Conservation (phyloP, 2,113 vertebrate species). For the Talpa occidentalis region DNA sequence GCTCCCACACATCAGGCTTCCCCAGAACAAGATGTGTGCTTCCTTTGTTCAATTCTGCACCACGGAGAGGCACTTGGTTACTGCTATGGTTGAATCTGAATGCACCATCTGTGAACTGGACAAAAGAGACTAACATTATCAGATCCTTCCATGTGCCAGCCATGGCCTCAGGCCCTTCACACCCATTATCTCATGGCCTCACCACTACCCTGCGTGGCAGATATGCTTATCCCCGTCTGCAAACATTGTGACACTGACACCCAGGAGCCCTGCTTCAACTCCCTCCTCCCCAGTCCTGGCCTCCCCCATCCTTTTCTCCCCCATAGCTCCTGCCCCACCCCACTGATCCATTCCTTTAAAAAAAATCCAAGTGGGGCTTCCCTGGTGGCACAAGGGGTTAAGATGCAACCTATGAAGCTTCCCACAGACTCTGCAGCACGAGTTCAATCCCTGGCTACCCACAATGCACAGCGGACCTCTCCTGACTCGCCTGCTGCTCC, state of each 20-base stretch:
- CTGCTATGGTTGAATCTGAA: conserved; percentile 17
- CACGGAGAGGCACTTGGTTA: not conserved
- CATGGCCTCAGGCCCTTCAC: conserved; percentile 28
- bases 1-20: not conserved
- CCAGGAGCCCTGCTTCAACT: not conserved
- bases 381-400: too few species aligned
- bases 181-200: conserved; percentile 54
- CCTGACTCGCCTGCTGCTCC: too few species aligned
- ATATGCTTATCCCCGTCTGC: conserved; percentile 53
- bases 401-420: too few species aligned
- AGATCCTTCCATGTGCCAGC: conserved; percentile 19
- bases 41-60: conserved; percentile 55
- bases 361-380: conserved; percentile 32
- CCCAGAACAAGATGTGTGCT: not conserved
- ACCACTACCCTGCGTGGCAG: not conserved
- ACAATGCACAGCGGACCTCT: too few species aligned
- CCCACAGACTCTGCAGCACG: too few species aligned
- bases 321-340: not conserved
- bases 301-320: not conserved
- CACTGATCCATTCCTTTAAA: conserved; percentile 47
- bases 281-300: not conserved
- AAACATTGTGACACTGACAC: not conserved
- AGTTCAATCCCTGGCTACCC: too few species aligned
- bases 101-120: conserved; percentile 60
- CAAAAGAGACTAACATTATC: conserved; percentile 53